Evolutionary conservation across 2,797 vertebrate genomes (phyloP).

Genomic region (Tympanoctomys barrerae): DNA sequence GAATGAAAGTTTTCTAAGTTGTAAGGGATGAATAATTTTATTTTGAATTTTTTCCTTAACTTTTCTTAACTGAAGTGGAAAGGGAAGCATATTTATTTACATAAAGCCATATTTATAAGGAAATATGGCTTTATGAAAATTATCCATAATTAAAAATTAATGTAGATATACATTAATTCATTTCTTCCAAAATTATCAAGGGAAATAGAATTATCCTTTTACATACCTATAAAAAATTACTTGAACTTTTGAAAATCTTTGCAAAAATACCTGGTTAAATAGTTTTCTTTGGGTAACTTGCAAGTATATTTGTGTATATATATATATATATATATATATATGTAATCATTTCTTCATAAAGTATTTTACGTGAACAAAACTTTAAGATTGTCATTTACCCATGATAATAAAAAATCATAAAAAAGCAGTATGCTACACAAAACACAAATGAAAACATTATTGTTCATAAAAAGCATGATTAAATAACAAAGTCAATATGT

Average conservation of each 20-base stretch:
- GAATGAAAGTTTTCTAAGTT: not conserved
- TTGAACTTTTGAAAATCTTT: not conserved
- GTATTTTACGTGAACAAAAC: not conserved
- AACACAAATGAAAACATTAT: not conserved
- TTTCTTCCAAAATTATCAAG: not conserved
- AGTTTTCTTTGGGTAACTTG: not conserved
- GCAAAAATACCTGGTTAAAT: not conserved
- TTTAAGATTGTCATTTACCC: not conserved
- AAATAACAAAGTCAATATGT: not conserved
- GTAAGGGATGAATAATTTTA: not conserved
- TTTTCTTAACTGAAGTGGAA: not conserved
- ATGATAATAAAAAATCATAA: slow-evolving; percentile 26
- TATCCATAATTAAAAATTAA: not conserved
- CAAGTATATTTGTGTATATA: not conserved
- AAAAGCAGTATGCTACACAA: not conserved
- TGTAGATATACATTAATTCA: not conserved
- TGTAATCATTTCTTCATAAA: not conserved
- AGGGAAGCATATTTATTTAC: not conserved
- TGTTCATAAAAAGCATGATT: slow-evolving; percentile 56
- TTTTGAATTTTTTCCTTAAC: not conserved
- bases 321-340: not conserved
- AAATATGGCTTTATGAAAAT: not conserved
- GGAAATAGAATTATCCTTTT: not conserved
- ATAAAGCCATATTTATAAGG: not conserved
- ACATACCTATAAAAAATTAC: not conserved